Conservation (phyloP, 2,797 vertebrate species). For the Phalloptychus januarius region DNA sequence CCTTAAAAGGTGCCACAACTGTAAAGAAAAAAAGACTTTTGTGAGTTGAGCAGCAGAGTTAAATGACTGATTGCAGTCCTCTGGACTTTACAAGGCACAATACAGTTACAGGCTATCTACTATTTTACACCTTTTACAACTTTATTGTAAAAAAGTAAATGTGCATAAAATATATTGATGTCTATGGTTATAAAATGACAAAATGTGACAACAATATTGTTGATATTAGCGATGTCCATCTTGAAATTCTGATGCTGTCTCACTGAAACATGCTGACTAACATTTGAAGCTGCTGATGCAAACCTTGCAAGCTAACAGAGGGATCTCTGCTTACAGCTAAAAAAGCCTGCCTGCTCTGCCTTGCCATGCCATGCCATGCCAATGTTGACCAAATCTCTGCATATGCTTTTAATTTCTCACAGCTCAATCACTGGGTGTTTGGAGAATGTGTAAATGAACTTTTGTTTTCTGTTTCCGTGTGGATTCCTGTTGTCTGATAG, state of each 20-base stretch:
- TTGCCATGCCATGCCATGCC: slow-evolving; percentile 66
- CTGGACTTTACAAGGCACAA: no score
- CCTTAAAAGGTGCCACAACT: background rate
- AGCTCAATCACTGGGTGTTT: slow-evolving; percentile 7
- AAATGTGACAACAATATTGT: background rate
- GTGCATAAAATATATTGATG: background rate
- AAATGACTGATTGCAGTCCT: no score
- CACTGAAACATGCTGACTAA: background rate
- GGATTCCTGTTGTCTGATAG: slow-evolving; percentile 42
- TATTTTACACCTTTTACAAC: background rate
- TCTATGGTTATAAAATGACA: background rate
- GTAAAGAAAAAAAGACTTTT: background rate
- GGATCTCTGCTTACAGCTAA: slow-evolving; percentile 45
- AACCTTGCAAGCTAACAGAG: slow-evolving; percentile 1
- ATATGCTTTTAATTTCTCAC: background rate
- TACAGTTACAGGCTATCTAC: no score
- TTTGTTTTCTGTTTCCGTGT: slow-evolving; percentile 33
- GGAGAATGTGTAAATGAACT: slow-evolving; percentile 27
- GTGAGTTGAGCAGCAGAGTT: background rate
- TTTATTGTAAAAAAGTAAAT: background rate
- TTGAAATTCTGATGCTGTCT: background rate
- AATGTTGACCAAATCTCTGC: slow-evolving; percentile 19
- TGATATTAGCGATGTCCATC: background rate
- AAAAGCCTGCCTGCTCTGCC: slow-evolving; percentile 68
- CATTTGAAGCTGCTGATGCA: background rate